phyloP scores from a whole-genome alignment of 2,797 vertebrate species.

The Botia almorhae region DNA sequence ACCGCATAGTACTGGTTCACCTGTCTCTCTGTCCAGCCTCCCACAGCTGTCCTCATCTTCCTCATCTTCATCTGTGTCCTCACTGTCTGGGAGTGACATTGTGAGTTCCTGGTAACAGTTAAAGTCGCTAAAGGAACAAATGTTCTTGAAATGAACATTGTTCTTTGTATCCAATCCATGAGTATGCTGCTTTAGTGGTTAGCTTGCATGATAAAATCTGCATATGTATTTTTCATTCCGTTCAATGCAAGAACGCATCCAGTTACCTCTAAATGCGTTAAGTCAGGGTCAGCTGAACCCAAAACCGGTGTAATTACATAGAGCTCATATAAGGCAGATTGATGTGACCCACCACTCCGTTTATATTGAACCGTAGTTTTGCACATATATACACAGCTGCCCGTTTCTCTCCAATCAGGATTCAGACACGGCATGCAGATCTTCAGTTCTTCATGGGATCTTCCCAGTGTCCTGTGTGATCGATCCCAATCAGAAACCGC shows the following conservation, averaged over 20 bases:
- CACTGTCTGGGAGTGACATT: constrained; percentile 92
- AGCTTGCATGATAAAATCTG: no score
- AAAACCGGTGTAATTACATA: no score
- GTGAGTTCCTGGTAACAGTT: constrained; percentile 74
- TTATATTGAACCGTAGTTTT: no score
- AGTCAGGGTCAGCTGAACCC: no score
- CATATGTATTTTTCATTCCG: no score
- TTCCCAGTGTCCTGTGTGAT: constrained; percentile 22
- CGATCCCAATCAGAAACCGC: constrained; percentile 14
- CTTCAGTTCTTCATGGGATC: constrained; percentile 61
- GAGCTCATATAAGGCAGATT: no score
- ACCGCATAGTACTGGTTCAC: constrained; percentile 82
- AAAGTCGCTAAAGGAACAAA: background rate
- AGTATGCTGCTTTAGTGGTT: no score
- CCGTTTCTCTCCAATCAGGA: constrained; percentile 76
- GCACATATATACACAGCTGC: no score
- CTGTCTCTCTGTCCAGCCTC: constrained; percentile 85
- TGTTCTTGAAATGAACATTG: background rate
- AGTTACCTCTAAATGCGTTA: no score
- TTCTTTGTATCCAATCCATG: background rate
- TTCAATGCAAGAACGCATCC: no score
- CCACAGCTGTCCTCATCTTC: constrained; percentile 82
- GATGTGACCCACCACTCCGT: no score
- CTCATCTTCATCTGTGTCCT: constrained; percentile 92
- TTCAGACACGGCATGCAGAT: constrained; percentile 88